These are phyloP conservation scores for Oreocharis arfaki DNA, from an alignment of 2,113 vertebrate genomes.

Conservation along the genomic window DNA sequence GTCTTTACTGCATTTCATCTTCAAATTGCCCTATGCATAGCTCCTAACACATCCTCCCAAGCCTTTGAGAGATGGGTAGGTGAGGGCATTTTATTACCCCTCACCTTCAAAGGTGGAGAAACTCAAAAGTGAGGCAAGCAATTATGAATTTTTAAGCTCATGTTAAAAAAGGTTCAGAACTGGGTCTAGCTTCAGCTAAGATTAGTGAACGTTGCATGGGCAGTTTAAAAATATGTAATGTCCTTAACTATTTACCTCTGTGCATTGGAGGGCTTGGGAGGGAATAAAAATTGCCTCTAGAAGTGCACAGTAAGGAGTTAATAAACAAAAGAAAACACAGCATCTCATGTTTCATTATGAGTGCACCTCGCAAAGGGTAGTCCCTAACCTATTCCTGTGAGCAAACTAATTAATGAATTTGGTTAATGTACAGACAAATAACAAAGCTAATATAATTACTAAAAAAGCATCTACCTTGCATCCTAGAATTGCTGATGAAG, in stretches of 20 bases:
- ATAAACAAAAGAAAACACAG: background rate
- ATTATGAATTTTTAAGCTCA: background rate
- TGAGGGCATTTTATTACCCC: background rate
- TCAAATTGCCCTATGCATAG: background rate
- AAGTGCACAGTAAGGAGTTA: background rate
- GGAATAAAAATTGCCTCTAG: background rate
- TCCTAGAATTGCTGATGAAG: background rate
- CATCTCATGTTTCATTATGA: background rate
- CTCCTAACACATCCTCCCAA: background rate
- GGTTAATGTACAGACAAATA: background rate
- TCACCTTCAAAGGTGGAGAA: background rate
- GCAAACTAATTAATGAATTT: background rate
- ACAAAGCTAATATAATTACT: background rate
- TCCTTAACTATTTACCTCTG: background rate
- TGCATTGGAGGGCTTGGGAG: background rate
- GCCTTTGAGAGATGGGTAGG: background rate
- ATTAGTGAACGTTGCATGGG: fast-evolving
- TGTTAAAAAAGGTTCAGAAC: background rate
- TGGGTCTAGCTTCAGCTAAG: background rate
- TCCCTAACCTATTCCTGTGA: background rate
- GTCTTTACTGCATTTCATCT: background rate
- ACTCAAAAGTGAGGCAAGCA: background rate
- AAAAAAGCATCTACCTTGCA: background rate
- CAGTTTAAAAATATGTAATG: background rate
- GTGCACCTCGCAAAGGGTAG: background rate